Evolutionary conservation across 92 coral and sea anemone genomes (phyloP), one percentile per base, ranked within the genome.

Genomic region (Scolanthus callimorphus): DNA sequence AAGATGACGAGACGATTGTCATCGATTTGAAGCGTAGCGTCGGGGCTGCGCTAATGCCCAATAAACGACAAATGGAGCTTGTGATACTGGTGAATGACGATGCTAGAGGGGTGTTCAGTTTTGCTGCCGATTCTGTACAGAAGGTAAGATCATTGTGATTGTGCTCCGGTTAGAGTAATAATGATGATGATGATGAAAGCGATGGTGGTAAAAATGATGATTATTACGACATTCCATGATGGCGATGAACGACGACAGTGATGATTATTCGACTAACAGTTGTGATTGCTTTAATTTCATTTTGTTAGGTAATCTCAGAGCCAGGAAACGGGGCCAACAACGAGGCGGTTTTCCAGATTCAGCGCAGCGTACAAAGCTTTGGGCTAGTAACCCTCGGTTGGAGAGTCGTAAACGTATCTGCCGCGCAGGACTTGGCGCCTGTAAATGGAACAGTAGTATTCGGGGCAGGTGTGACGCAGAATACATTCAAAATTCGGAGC

Each of bases 371-470:
- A 22, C 71, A 76, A 17, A 59, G 65, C 22, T 76, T 80, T 57
- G 99, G 96, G 1, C 62, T 73, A 17, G 96, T 94, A 25, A 71
- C 74, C 9, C 82, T 91, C 26, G 74, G 85, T 23, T 94, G 99
- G 96, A 67, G 60, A 31, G 78, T 88, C 8, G 53, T 49, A 11
- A 88, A 94, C 54, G 62, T 48, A 20, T 73, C 96, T 3, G 84
- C 96, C 0, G 62, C 82, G 19, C 17, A 58, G 9, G 99, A 94
- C 55, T 60, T 94, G 45, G 60, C 54, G 17, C 79, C 92, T 11
- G 84, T 65, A 34, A 83, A 60, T 60, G 97, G 97, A 27, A 76
- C 80, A 20, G 59, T 91, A 24, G 70, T 77, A 34, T 91, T 91
- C 61, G 69, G 28, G 41, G 79, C 59, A n/a, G 70, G 83, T 0